phyloP scores from a whole-genome alignment of 2,113 vertebrate species.

The Onychostoma macrolepis region DNA sequence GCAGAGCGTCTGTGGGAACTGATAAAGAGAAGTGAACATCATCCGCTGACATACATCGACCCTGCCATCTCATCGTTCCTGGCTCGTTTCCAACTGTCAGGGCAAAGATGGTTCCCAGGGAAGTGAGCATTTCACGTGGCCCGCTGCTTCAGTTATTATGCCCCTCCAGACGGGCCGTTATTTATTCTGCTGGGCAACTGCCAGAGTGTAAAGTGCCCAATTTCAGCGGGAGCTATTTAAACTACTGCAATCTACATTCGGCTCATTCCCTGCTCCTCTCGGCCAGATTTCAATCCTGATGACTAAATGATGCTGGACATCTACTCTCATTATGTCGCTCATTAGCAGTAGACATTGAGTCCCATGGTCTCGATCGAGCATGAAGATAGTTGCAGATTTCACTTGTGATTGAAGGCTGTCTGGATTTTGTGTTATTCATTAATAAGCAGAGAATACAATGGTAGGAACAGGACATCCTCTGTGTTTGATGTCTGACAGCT shows the following conservation, averaged over 20 bases:
- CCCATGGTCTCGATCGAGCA: conserved; percentile 29
- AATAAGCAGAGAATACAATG: background rate
- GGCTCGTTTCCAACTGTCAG: conserved; percentile 47
- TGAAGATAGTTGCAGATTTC: background rate
- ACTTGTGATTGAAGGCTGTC: background rate
- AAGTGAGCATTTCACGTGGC: conserved; percentile 66
- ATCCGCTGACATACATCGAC: background rate
- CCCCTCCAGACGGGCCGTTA: conserved; percentile 68
- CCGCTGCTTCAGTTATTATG: conserved; percentile 64
- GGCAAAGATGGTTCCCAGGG: conserved; percentile 64
- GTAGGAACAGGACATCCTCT: background rate
- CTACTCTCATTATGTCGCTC: conserved; percentile 60
- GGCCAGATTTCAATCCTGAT: conserved; percentile 71
- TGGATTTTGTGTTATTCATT: background rate
- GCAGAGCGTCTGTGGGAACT: background rate
- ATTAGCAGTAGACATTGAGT: conserved; percentile 49
- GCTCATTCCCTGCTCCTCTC: conserved; percentile 70
- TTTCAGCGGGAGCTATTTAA: conserved; percentile 71
- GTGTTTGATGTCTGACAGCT: background rate
- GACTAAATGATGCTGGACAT: conserved; percentile 73
- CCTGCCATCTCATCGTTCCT: conserved; percentile 44
- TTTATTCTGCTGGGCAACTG: conserved; percentile 73
- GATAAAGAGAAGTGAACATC: background rate
- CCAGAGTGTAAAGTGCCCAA: conserved; percentile 76
- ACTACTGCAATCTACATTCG: conserved; percentile 68